Evolutionary conservation across 2,888 invertebrate species (phyloP).

Genomic region (Drosophila melanosoma): DNA sequence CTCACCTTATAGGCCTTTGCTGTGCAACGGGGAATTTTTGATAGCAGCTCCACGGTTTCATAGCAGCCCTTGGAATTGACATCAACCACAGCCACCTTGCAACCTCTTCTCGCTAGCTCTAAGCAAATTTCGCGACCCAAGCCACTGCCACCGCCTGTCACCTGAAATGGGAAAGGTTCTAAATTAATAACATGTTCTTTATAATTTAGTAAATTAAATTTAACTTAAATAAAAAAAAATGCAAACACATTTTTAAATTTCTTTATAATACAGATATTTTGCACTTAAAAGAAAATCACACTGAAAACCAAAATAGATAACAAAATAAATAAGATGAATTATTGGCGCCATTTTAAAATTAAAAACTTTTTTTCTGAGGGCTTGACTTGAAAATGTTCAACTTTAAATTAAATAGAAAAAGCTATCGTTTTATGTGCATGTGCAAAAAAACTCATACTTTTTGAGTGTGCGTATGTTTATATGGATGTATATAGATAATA

Average conservation of each 20-base stretch:
- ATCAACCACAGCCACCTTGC: slow-evolving; percentile 85
- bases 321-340: no score
- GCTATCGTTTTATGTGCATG: neutral
- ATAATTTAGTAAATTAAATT: neutral
- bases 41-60: slow-evolving; percentile 82
- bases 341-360: no score
- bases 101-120: slow-evolving; percentile 84
- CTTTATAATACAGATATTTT: no score
- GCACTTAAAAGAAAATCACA: no score
- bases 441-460: neutral
- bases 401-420: no score
- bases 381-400: no score
- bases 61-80: slow-evolving; percentile 83
- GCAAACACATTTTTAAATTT: no score
- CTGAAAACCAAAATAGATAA: no score
- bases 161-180: slow-evolving; percentile 64
- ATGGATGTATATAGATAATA: neutral
- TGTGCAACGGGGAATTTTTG: slow-evolving; percentile 80
- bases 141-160: slow-evolving; percentile 86
- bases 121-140: slow-evolving; percentile 85
- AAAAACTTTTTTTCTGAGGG: no score
- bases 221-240: no score
- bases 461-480: neutral
- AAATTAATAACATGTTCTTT: neutral
- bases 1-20: slow-evolving; percentile 83